Percentiles rank a stretch among this genome's conserved stretches.
Evolutionary conservation across 2,797 vertebrate species (phyloP).

Genomic region (Gallinago nigripennis): DNA sequence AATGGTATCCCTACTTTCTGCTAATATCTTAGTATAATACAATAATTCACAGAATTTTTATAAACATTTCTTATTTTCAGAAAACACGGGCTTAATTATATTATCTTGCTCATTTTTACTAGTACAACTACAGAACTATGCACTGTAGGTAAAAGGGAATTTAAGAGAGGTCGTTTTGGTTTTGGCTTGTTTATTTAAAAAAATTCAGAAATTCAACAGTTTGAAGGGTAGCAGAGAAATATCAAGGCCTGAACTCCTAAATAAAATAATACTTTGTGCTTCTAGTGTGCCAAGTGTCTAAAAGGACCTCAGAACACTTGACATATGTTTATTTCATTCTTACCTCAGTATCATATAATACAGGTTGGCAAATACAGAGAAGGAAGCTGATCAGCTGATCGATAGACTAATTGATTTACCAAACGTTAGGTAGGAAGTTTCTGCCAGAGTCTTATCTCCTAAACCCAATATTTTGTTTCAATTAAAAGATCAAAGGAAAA

Average conservation of each 20-base stretch:
- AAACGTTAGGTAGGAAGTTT: not conserved
- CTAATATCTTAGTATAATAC: not conserved
- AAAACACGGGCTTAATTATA: not conserved
- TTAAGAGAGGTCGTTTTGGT: not conserved
- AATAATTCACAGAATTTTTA: not conserved
- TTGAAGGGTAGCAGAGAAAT: not conserved
- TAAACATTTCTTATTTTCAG: not conserved
- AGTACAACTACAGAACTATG: not conserved
- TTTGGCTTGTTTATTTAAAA: not conserved
- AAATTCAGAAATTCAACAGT: not conserved
- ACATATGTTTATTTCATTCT: not conserved
- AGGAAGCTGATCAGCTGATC: not conserved
- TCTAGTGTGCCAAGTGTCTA: not conserved
- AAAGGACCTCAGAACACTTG: not conserved
- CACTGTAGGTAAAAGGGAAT: not conserved
- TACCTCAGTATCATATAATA: not conserved
- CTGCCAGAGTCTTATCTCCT: slow-evolving; percentile 1
- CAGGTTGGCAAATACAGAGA: not conserved
- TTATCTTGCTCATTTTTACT: not conserved
- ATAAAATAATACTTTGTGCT: not conserved
- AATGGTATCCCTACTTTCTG: not conserved
- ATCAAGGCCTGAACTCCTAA: not conserved
- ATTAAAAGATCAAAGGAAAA: slow-evolving; percentile 26
- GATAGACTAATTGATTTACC: not conserved
- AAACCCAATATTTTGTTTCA: slow-evolving; percentile 17